These are phyloP conservation scores for Mesocricetus auratus DNA, from an alignment of 2,113 vertebrate species.

Conservation along the genomic window DNA sequence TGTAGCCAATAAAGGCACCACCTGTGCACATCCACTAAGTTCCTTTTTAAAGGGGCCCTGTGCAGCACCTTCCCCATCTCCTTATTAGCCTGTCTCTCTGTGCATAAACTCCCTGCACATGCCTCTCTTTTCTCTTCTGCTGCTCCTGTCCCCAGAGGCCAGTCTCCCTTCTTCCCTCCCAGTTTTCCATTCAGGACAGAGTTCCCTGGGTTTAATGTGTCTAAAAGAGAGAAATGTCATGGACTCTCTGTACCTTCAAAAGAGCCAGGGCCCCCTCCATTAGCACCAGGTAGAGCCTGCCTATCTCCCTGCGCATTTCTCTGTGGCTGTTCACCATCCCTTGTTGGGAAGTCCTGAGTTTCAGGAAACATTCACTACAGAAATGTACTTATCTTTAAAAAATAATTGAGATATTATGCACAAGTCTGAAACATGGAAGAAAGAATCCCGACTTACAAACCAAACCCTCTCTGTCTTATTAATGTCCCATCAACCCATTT, in stretches of 20 bases:
- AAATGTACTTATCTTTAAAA: slow-evolving; percentile 73
- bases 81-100: too few relatives aligned
- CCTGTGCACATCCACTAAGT: too few relatives aligned
- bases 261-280: not conserved
- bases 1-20: too few relatives aligned
- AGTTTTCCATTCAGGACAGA: not conserved
- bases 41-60: too few relatives aligned
- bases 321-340: slow-evolving; percentile 46
- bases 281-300: not conserved
- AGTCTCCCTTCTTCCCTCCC: too few relatives aligned
- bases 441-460: slow-evolving; percentile 2
- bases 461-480: slow-evolving; percentile 15
- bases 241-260: not conserved
- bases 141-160: too few relatives aligned
- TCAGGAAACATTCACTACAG: slow-evolving; percentile 65
- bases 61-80: too few relatives aligned
- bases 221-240: not conserved
- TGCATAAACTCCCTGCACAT: too few relatives aligned
- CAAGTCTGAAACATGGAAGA: slow-evolving; percentile 20
- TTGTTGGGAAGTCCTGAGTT: slow-evolving; percentile 62
- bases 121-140: too few relatives aligned
- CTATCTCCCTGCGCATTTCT: not conserved
- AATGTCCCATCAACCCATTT: slow-evolving; percentile 10
- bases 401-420: slow-evolving; percentile 75
- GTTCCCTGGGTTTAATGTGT: not conserved